Base-by-base conservation (phyloP, 2,888 invertebrate species). In the Ditula angustiorana region DNA sequence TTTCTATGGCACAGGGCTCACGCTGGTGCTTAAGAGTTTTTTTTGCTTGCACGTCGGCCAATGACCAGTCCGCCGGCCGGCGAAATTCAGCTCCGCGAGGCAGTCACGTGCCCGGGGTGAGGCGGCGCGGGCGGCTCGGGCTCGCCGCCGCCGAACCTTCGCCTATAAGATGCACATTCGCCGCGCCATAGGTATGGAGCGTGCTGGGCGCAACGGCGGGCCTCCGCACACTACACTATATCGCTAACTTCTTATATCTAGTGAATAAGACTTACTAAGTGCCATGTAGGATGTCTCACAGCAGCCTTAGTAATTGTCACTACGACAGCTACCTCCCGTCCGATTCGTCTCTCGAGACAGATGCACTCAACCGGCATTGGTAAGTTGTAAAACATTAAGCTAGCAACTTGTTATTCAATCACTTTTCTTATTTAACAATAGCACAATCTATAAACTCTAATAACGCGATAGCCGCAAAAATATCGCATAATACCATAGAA, bases 21-120 rank as follows among this genome's bases (percentile, higher is more conserved):
- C 78, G 79, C 75, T 82, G 79, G 83, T 75, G 74, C 80, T 83
- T 80, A 79, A 80, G 79, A 79, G 79, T 85, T 82, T 85, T 80
- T 83, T 83, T 82, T 83, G 79, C 83, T 82, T 83, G 79, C 83
- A 82, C 81, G 74, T 79, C 87, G 88, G 90, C 90, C 90, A 90
- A 91, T 90, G 90, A 88, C 88, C 89, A 88, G 82, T 79, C 79
- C 71, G 85, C 89, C 88, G 88, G 90, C 88, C 77, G 76, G 92
- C 86, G 82, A 85, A 83, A 84, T 86, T 82, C 79, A 85, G 79
- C 85, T 81, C 76, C 80, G 80, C 73, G 86, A 86, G 81, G 85
- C 89, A 91, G 92, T 92, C 92, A 92, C 92, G 92, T 92, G 92
- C 88, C 90, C 88, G 92, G 92, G 92, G 91, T 90, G 92, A 90